Conservation (phyloP, 2,113 vertebrate genomes). For the Microtus richardsoni region DNA sequence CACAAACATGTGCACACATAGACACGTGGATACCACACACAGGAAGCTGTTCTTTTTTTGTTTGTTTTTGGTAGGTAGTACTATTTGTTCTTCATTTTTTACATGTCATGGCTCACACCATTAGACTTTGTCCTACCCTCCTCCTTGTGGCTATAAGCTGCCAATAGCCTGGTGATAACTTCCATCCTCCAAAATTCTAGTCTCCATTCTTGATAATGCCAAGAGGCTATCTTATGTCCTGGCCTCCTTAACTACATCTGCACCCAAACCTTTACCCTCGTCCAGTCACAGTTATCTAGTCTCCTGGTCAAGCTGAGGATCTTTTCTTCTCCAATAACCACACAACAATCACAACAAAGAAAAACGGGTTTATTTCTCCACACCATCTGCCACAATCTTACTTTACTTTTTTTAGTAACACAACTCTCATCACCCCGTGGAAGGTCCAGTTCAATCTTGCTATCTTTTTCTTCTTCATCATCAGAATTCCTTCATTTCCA, state of each 20-base stretch:
- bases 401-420: background rate
- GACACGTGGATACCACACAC: background rate
- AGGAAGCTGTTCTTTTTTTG: background rate
- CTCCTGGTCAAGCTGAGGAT: background rate
- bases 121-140: background rate
- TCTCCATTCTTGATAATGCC: background rate
- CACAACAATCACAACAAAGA: background rate
- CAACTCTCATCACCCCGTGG: no score
- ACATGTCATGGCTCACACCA: background rate
- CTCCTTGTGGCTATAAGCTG: background rate
- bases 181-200: background rate
- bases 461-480: background rate
- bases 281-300: no score
- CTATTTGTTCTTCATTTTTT: background rate
- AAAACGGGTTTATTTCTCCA: background rate
- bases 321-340: background rate
- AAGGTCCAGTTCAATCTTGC: background rate
- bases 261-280: background rate
- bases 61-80: background rate
- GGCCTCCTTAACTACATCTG: background rate
- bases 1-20: background rate
- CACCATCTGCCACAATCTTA: background rate
- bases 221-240: background rate
- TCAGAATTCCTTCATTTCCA: background rate
- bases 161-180: no score